phyloP scores from a whole-genome alignment of 2,888 invertebrate genomes.

The Spicauda simplicius region DNA sequence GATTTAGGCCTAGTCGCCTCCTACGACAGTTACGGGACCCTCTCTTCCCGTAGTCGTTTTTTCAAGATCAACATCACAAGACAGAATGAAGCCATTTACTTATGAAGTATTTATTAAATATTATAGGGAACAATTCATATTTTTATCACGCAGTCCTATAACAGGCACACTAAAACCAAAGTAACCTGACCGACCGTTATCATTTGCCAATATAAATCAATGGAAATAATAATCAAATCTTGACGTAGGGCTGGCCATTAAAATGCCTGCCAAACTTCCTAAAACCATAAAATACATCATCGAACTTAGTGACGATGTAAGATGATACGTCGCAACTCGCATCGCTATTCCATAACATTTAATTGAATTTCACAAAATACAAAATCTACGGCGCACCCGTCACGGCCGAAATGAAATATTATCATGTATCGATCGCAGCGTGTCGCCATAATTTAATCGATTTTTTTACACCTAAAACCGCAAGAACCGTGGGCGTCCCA shows the following conservation, averaged over 20 bases:
- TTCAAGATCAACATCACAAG: no score
- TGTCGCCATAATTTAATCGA: constrained; percentile 83
- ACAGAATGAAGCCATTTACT: no score
- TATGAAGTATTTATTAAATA: no score
- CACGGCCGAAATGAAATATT: constrained; percentile 77
- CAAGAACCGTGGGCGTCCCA: constrained; percentile 76
- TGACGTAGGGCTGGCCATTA: constrained; percentile 53
- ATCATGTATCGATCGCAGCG: constrained; percentile 82
- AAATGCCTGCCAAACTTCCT: constrained; percentile 50
- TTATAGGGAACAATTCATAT: no score
- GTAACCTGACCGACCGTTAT: constrained; percentile 14
- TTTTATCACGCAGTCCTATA: not conserved
- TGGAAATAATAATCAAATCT: constrained; percentile 45
- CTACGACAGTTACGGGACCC: no score
- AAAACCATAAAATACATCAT: constrained; percentile 54
- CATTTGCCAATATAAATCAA: constrained; percentile 16
- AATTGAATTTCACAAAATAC: constrained; percentile 80
- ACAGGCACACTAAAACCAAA: constrained; percentile 19
- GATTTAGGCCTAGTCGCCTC: no score
- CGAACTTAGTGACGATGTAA: constrained; percentile 68
- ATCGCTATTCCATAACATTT: constrained; percentile 74
- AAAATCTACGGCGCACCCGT: constrained; percentile 72
- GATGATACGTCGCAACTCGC: constrained; percentile 68
- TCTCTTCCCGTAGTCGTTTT: no score
- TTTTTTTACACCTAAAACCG: constrained; percentile 85